phyloP scores from a whole-genome alignment of 2,113 vertebrate species.

The Castor canadensis region DNA sequence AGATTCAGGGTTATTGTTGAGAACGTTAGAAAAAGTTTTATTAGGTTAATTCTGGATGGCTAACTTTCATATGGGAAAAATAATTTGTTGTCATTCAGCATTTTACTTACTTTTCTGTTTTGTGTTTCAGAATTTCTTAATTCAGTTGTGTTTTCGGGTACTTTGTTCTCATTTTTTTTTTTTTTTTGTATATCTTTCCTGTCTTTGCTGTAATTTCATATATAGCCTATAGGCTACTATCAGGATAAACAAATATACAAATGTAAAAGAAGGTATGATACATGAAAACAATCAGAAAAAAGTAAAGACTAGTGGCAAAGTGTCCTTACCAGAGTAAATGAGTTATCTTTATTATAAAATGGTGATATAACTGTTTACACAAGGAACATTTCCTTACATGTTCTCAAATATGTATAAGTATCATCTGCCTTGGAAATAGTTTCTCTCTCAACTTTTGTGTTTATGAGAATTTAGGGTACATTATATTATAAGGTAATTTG shows the following conservation, averaged over 20 bases:
- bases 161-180: not conserved
- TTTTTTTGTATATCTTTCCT: rapidly evolving
- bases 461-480: not conserved
- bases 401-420: not conserved
- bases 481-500: not conserved
- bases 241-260: not conserved
- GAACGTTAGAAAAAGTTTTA: not conserved
- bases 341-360: not conserved
- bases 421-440: not conserved
- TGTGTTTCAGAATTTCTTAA: not conserved
- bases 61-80: not conserved
- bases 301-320: not conserved
- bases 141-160: not conserved
- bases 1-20: not conserved
- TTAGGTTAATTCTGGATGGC: not conserved
- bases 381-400: not conserved
- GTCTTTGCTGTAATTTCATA: not conserved
- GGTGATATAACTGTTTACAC: not conserved
- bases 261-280: no score
- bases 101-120: not conserved
- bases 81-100: not conserved
- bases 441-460: not conserved
- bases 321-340: not conserved
- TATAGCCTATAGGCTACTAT: not conserved
- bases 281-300: not conserved